Evolutionary conservation across 37 sponge, comb jelly and placozoan species (phyloP).

Genomic region (Chondrilla cf. caribensis): DNA sequence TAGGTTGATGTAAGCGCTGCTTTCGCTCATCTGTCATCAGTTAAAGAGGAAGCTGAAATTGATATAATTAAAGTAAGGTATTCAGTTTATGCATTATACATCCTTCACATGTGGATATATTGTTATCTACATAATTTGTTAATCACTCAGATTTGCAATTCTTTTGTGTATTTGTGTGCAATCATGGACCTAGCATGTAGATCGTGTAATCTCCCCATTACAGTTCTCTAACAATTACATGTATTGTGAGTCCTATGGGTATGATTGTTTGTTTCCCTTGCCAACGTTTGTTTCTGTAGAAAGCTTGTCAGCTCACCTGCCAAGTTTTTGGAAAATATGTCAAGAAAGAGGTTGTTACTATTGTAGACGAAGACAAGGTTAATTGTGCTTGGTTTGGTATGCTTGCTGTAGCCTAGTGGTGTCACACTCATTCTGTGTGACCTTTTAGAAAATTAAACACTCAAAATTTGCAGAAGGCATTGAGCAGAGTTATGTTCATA

Average conservation of each 20-base stretch:
- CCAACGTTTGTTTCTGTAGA: slow-evolving; percentile 23
- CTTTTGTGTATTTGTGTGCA: background rate
- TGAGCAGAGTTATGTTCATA: slow-evolving; percentile 59
- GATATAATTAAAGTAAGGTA: slow-evolving; percentile 54
- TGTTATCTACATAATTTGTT: background rate
- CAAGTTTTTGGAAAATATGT: slow-evolving; percentile 89
- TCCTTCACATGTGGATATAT: too few species aligned
- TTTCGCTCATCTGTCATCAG: slow-evolving; percentile 77
- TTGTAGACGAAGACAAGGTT: slow-evolving; percentile 90
- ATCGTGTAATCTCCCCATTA: too few species aligned
- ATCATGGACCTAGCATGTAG: background rate
- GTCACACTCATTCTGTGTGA: background rate
- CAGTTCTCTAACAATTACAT: too few species aligned
- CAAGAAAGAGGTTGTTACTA: slow-evolving; percentile 86
- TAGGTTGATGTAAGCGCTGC: slow-evolving; percentile 80
- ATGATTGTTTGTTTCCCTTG: too few species aligned
- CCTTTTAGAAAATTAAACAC: slow-evolving; percentile 81
- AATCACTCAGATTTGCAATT: slow-evolving; percentile 4
- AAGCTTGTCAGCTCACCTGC: slow-evolving; percentile 82
- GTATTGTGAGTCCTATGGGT: too few species aligned
- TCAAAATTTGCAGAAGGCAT: slow-evolving; percentile 76
- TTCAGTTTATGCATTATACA: too few species aligned
- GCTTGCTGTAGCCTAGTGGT: background rate
- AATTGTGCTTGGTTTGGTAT: background rate
- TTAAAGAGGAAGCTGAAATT: slow-evolving; percentile 84